Evolutionary conservation across 2,888 invertebrate genomes (phyloP).

Genomic region (Zelleria hepariella): DNA sequence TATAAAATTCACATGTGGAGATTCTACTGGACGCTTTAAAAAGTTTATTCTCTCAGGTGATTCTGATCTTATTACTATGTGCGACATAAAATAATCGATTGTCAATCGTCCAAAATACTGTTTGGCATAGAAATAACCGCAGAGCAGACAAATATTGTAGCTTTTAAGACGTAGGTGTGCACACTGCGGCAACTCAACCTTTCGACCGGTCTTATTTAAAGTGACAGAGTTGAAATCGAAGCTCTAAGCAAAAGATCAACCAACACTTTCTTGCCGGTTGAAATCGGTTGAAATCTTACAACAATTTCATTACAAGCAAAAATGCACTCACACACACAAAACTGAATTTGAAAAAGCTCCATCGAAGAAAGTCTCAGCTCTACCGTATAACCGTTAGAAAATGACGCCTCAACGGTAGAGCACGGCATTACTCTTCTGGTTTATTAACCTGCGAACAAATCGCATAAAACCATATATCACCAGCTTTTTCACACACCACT

Average conservation of each 20-base stretch:
- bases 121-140: neutral
- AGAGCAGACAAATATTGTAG: neutral
- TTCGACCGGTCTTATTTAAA: too few species aligned
- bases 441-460: neutral
- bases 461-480: neutral
- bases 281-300: too few species aligned
- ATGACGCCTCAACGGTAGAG: conserved; percentile 28
- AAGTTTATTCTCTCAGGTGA: too few species aligned
- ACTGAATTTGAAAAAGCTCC: conserved; percentile 24
- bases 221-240: too few species aligned
- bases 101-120: neutral
- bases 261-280: too few species aligned
- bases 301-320: too few species aligned
- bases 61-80: too few species aligned
- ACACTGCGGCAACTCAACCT: too few species aligned
- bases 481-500: neutral
- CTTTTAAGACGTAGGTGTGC: too few species aligned
- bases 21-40: too few species aligned
- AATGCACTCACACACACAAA: conserved; percentile 14
- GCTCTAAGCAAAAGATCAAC: too few species aligned
- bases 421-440: conserved; percentile 10
- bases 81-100: neutral
- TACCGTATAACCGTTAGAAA: conserved; percentile 51
- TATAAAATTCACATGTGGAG: too few species aligned
- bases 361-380: conserved; percentile 15